phyloP scores from a whole-genome alignment of 2,797 vertebrate species.

The Eremophila alpestris region DNA sequence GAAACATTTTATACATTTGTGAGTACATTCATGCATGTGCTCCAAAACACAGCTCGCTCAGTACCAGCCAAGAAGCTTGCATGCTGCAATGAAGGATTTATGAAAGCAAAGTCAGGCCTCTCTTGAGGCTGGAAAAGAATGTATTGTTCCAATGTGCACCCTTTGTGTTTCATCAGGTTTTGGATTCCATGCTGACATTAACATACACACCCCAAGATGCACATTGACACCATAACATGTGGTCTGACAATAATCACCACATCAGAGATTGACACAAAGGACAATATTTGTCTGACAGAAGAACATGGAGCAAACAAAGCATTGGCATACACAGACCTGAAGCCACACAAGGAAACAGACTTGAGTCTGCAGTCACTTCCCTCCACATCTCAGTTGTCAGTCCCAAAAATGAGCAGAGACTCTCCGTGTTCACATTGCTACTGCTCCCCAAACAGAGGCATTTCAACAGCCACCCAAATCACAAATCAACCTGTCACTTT shows the following conservation, averaged over 20 bases:
- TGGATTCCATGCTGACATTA: not conserved
- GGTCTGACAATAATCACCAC: not conserved
- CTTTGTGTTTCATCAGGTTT: not conserved
- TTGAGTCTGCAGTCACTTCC: not conserved
- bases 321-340: accelerated
- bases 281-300: not conserved
- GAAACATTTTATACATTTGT: not conserved
- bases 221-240: accelerated
- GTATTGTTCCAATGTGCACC: not conserved
- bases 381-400: not conserved
- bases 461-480: not conserved
- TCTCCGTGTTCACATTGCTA: not conserved
- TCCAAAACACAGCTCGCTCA: not conserved
- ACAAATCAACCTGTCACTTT: not conserved
- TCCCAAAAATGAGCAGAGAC: not conserved
- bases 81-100: not conserved
- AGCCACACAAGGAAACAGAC: not conserved
- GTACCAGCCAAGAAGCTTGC: not conserved
- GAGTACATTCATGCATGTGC: not conserved
- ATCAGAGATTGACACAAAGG: not conserved
- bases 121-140: not conserved
- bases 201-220: not conserved
- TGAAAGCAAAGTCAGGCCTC: not conserved
- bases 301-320: not conserved
- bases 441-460: not conserved